Conservation (phyloP, 2,888 invertebrate species). For the Tipula unca region DNA sequence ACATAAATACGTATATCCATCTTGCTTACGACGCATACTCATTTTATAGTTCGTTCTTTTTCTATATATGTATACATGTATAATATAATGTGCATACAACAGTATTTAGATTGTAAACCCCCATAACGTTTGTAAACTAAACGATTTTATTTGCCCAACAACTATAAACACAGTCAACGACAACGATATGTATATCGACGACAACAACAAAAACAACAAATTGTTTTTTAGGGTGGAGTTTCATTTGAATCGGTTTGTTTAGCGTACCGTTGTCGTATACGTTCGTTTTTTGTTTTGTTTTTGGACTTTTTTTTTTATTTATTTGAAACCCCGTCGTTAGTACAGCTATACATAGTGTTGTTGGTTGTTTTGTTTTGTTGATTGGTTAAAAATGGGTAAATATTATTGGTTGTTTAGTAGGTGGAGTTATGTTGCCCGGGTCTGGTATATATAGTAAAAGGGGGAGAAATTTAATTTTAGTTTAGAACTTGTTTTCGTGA, state of each 20-base stretch:
- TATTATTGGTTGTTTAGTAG: conserved; percentile 19
- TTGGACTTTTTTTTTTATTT: not conserved
- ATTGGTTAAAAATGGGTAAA: conserved; percentile 14
- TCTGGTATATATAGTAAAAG: not conserved
- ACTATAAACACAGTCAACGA: conserved; percentile 16
- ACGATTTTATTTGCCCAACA: conserved; percentile 25
- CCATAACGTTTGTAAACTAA: conserved; percentile 23
- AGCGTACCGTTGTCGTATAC: not conserved
- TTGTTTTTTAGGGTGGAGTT: not conserved
- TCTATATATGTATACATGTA: not conserved
- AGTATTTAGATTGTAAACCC: conserved; percentile 9
- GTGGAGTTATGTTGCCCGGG: conserved; percentile 1
- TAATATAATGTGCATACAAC: not conserved
- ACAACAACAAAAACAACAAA: not conserved
- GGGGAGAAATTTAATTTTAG: not conserved
- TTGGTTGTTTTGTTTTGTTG: conserved; percentile 2
- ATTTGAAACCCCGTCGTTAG: not conserved
- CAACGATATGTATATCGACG: not conserved
- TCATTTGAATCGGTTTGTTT: not conserved
- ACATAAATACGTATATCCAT: no score
- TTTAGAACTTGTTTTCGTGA: conserved; percentile 16
- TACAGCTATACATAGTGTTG: not conserved
- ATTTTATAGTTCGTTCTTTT: not conserved
- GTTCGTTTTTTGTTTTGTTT: not conserved
- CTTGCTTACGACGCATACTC: not conserved